Evolutionary conservation across 2,888 invertebrate species (phyloP).

Genomic region (Lithophane semibrunnea): DNA sequence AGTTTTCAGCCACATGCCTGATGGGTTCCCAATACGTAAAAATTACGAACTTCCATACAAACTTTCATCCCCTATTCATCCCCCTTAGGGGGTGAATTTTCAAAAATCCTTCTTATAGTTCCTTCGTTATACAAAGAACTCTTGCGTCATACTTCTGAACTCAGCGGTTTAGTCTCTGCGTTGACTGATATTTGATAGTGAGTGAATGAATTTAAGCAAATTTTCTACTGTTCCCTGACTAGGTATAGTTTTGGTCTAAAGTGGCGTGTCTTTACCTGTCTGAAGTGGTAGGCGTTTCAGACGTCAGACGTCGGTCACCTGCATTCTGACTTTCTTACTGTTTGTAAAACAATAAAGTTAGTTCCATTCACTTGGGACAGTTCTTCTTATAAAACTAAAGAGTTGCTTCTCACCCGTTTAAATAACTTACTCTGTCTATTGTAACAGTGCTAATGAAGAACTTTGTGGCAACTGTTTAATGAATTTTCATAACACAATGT

Average conservation of each 20-base stretch:
- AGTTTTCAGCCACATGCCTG: not conserved
- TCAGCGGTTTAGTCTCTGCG: not conserved
- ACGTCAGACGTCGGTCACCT: slow-evolving; percentile 7
- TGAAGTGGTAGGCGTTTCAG: slow-evolving; percentile 19
- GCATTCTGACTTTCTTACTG: slow-evolving; percentile 16
- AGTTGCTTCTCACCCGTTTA: slow-evolving; percentile 23
- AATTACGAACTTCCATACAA: not conserved
- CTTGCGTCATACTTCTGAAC: not conserved
- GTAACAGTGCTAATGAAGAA: slow-evolving; percentile 4
- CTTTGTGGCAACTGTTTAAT: slow-evolving; percentile 8
- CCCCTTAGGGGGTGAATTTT: not conserved
- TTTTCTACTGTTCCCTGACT: not conserved
- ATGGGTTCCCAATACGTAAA: not conserved
- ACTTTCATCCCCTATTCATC: not conserved
- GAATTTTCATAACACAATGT: slow-evolving; percentile 35
- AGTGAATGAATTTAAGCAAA: not conserved
- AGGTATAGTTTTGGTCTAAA: not conserved
- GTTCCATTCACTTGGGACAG: slow-evolving; percentile 30
- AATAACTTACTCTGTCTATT: slow-evolving; percentile 30
- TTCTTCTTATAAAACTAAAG: slow-evolving; percentile 33
- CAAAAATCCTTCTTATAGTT: too few relatives aligned
- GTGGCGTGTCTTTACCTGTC: not conserved
- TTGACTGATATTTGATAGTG: too few relatives aligned
- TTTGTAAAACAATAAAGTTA: slow-evolving; percentile 50
- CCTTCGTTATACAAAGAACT: too few relatives aligned